A percentile compares a stretch with the other conserved stretches of the same genome.
Evolutionary conservation across 2,797 vertebrate genomes (phyloP).

Genomic region (Chaenodraco wilsoni): DNA sequence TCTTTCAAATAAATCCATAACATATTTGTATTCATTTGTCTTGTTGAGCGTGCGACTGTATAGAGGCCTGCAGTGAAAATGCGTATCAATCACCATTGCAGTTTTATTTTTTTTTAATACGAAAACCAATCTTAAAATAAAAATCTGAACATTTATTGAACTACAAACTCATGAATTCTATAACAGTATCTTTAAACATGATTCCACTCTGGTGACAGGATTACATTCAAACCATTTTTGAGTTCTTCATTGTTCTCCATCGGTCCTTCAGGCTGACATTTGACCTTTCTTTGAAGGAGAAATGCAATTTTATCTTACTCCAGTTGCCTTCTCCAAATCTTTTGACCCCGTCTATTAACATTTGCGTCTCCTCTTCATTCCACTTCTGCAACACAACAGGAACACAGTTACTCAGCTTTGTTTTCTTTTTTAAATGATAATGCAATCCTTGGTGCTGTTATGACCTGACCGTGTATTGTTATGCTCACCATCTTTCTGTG

Average conservation of each 20-base stretch:
- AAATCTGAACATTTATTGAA: slow-evolving; percentile 11
- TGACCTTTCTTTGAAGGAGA: slow-evolving; percentile 67
- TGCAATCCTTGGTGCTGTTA: not conserved
- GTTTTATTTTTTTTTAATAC: not conserved
- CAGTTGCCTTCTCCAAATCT: slow-evolving; percentile 83
- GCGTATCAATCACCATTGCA: not conserved
- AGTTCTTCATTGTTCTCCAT: slow-evolving; percentile 83
- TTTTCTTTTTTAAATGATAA: not conserved
- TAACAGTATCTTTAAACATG: not conserved
- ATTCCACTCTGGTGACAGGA: not conserved
- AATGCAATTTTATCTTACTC: slow-evolving; percentile 68
- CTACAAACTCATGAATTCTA: not conserved
- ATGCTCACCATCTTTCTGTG: slow-evolving; percentile 63
- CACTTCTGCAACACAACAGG: slow-evolving; percentile 75
- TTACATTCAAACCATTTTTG: slow-evolving; percentile 41
- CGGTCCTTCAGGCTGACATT: slow-evolving; percentile 84
- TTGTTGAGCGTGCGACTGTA: not conserved
- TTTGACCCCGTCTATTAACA: slow-evolving; percentile 75
- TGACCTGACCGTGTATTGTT: not conserved
- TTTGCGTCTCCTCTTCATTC: slow-evolving; percentile 72
- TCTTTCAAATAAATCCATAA: slow-evolving; percentile 49
- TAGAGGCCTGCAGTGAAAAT: not conserved
- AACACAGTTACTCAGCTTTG: not conserved
- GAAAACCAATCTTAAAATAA: not conserved
- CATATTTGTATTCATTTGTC: slow-evolving; percentile 24